Evolutionary conservation across 2,888 invertebrate genomes (phyloP), one percentile per base, ranked within the genome.

Genomic region (Vanessa cardui): DNA sequence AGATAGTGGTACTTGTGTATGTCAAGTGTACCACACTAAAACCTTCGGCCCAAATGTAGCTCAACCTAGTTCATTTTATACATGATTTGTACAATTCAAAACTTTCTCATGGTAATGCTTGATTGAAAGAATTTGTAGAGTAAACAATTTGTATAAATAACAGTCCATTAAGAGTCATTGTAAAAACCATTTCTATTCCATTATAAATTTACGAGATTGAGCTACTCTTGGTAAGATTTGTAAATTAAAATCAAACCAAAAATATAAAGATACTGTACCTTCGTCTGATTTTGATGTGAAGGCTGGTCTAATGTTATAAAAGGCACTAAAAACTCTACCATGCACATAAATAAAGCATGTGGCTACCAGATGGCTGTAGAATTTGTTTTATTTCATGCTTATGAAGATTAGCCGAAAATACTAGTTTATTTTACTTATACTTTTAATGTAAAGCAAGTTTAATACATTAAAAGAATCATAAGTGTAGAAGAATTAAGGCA

Each of bases 351-450:
- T 79, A 80, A 81, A 76, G 69, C 63, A 66, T 73, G 71, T 73
- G 75, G 80, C 81, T 78, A 81, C 83, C 84, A 85, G 86, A 90
- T 89, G 92, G 91, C 86, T 88, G 91, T 83, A 90, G 90, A 90
- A 90, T 90, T 90, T 88, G 89, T 61, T 61, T 56, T 49, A 20
- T 50, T 60, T 20, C 65, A 65, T 60, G 65, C 65, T 33, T 54
- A 39, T 54, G 52, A 39, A 45, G 21, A 46, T 49, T 58, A 58
- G 20, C 44, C 56, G 47, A 39, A 62, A 26, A 69, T 63, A 66
- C 63, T 56, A 63, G 26, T 26, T 31, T 31, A 31, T 21, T 8
- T n/a, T 46, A 59, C 12, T 39, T 12, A 39, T 33, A 33, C 7
- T 18, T 56, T 56, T 39, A 26, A 26, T 31, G 52, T 31, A 31